Evolutionary conservation across 2,113 vertebrate species (phyloP).

Genomic region (Rallus limicola): DNA sequence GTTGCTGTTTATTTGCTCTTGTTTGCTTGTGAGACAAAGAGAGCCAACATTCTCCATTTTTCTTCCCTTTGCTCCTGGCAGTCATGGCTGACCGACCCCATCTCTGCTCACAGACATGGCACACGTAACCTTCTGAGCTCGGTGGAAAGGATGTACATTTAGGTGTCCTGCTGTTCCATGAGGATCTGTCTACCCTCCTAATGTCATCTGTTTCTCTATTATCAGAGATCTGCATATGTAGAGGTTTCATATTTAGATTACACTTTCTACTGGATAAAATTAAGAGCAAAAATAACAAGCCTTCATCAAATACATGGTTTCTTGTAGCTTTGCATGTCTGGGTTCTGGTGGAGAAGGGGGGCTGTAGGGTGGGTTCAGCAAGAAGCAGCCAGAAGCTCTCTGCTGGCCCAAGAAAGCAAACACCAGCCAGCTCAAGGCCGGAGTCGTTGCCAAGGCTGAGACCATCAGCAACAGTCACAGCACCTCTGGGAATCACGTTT

Average conservation of each 20-base stretch:
- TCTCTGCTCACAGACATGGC: background rate
- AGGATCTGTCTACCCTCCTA: background rate
- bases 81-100: background rate
- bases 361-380: no score
- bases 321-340: no score
- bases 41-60: background rate
- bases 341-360: no score
- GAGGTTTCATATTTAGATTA: background rate
- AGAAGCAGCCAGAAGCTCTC: no score
- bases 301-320: background rate
- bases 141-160: background rate
- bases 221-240: fast-evolving
- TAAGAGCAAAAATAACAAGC: background rate
- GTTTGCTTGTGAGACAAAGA: background rate
- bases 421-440: no score
- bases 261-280: background rate
- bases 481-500: no score
- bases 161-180: background rate
- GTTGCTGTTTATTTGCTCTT: background rate
- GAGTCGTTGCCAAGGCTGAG: no score
- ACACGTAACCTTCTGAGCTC: background rate
- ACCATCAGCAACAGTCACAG: no score
- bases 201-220: background rate
- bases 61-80: background rate
- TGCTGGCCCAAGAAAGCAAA: no score